A percentile compares a stretch with the other conserved stretches of the same genome.
phyloP scores from a whole-genome alignment of 2,113 vertebrate species.

The Corydoras sp. region DNA sequence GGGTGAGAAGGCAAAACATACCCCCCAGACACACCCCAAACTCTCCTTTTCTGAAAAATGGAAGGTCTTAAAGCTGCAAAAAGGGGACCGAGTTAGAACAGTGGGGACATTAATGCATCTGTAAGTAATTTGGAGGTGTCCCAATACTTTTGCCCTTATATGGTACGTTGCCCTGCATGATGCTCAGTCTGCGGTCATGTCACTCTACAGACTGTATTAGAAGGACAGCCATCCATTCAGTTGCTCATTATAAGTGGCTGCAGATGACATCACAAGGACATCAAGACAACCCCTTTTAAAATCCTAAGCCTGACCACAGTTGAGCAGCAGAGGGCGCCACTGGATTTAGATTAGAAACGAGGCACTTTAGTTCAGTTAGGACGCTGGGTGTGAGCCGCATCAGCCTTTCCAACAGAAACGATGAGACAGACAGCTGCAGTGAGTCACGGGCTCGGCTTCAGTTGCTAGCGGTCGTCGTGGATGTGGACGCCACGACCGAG shows the following conservation, averaged over 20 bases:
- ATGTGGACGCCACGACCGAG: conserved; percentile 21
- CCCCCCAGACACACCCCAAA: too few species aligned
- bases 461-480: neutral
- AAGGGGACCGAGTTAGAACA: too few species aligned
- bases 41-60: too few species aligned
- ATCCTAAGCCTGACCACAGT: conserved; percentile 10
- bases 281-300: neutral
- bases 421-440: neutral
- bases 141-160: too few species aligned
- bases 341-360: conserved; percentile 39
- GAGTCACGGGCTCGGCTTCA: neutral
- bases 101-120: too few species aligned
- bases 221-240: neutral
- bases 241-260: neutral
- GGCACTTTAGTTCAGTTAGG: conserved; percentile 26
- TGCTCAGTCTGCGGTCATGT: neutral
- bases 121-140: too few species aligned
- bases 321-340: conserved; percentile 60
- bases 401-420: conserved; percentile 5
- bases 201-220: neutral
- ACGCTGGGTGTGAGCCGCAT: neutral
- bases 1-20: too few species aligned
- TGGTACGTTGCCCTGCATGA: neutral
- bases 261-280: neutral
- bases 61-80: too few species aligned